Conservation (phyloP, 1,140 invertebrate species). For the Neodiprion pinetum region DNA sequence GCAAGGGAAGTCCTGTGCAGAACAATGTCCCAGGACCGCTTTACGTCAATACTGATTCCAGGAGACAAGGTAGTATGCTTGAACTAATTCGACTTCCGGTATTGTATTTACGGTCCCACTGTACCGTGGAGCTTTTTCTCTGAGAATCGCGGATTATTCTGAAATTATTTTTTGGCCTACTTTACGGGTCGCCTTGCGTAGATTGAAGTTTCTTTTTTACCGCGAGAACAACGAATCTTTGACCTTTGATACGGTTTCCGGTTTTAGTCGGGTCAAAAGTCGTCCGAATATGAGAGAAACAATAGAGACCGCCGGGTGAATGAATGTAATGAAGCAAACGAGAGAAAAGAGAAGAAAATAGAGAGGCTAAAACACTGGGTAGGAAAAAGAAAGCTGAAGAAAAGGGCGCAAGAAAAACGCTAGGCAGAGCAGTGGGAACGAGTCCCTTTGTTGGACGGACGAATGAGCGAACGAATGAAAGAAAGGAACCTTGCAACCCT, state of each 20-base stretch:
- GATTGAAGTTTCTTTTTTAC: no score
- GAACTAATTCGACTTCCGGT: no score
- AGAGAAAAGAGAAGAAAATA: background rate
- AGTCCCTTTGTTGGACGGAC: background rate
- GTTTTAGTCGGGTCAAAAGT: background rate
- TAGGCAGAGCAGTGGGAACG: background rate
- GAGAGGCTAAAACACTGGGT: background rate
- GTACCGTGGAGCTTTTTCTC: no score
- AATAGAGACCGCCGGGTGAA: background rate
- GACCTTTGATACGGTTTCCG: no score
- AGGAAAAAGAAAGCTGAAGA: background rate
- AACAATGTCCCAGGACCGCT: conserved; percentile 43
- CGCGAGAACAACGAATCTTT: no score
- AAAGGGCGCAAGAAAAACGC: no score
- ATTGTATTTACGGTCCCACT: no score
- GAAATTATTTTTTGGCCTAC: no score
- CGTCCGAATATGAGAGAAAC: background rate
- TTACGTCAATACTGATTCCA: conserved; percentile 58
- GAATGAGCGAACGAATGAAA: conserved; percentile 1
- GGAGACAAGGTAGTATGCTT: conserved; percentile 35
- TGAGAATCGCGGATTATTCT: no score
- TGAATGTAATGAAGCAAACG: background rate
- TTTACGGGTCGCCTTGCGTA: background rate
- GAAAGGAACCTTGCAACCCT: background rate
- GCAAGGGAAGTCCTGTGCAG: conserved; percentile 46